Evolutionary conservation across 2,888 invertebrate species (phyloP), one percentile per base, ranked within the genome.

Genomic region (Timema podura): DNA sequence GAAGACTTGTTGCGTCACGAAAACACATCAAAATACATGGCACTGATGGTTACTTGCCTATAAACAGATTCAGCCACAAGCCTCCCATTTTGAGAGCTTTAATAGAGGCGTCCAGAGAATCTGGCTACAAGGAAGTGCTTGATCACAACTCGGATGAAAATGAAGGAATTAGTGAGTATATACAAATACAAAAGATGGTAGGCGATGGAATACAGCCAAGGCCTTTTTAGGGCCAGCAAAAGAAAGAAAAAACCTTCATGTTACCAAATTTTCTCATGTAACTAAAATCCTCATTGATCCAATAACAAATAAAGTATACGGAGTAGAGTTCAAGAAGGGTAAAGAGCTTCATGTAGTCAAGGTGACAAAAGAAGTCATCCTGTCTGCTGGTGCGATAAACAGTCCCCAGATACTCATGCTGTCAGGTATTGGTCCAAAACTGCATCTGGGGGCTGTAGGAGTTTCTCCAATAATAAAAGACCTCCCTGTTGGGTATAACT

Each of bases 381-480:
- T 98, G 2, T 93, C 94, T 0, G 95, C 91, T 0, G 98, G 98
- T 0, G 87, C 97, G 0, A 87, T 99, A 0, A 97, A 96, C 79
- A 92, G 96, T 0, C 95, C 98, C 0, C 98, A 99, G 79, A 78
- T 98, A 1, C 81, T 98, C 54, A 95, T 97, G 95, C 80, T 98
- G 0, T 95, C 95, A 9, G 98, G 97, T 0, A 86, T 97, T 11
- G 93, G 93, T 0, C 92, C 91, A 0, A 84, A 86, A 68, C 86
- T 87, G 30, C 90, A 72, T 11, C 61, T 61, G 11, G 45, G 13
- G 9, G 9, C 30, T 5, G 30, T 61, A 13, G 61, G 61, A 9
- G 45, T 61, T 10, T 16, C 16, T n/a, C 61, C 61, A 6, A 45
- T 61, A 6, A 44, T 44, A 44, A 16, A 61, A 0, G 61, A 61